Percentiles rank a stretch among this genome's conserved stretches.
phyloP scores from a whole-genome alignment of 2,113 vertebrate genomes.

The Mixornis gularis region DNA sequence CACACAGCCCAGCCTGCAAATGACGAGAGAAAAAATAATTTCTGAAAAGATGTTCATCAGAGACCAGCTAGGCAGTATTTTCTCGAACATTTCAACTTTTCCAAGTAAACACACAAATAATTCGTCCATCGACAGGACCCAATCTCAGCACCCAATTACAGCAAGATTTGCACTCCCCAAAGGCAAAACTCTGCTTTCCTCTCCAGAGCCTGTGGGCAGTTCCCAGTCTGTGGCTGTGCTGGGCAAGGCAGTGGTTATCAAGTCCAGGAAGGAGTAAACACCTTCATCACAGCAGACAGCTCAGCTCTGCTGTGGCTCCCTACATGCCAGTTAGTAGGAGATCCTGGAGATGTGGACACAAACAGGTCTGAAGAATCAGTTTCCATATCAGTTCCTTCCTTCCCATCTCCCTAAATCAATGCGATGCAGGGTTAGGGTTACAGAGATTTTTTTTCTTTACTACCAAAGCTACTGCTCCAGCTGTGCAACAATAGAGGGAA shows the following conservation, averaged over 20 bases:
- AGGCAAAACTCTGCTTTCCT: neutral
- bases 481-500: neutral
- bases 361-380: neutral
- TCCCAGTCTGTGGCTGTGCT: neutral
- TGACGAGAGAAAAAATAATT: neutral
- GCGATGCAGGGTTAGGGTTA: neutral
- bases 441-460: neutral
- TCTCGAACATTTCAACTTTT: neutral
- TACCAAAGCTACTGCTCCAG: neutral
- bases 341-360: neutral
- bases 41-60: neutral
- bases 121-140: neutral
- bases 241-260: neutral
- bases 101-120: constrained; percentile 10
- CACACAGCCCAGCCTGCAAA: neutral
- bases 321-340: neutral
- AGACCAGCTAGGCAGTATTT: neutral
- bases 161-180: neutral
- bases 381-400: neutral
- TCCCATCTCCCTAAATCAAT: neutral
- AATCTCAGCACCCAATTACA: neutral
- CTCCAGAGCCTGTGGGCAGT: neutral
- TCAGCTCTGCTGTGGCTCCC: neutral
- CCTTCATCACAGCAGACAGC: neutral
- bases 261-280: neutral